Evolutionary conservation across 2,888 invertebrate genomes (phyloP), one percentile per base, ranked within the genome.

Genomic region (Campopleginae sp.): DNA sequence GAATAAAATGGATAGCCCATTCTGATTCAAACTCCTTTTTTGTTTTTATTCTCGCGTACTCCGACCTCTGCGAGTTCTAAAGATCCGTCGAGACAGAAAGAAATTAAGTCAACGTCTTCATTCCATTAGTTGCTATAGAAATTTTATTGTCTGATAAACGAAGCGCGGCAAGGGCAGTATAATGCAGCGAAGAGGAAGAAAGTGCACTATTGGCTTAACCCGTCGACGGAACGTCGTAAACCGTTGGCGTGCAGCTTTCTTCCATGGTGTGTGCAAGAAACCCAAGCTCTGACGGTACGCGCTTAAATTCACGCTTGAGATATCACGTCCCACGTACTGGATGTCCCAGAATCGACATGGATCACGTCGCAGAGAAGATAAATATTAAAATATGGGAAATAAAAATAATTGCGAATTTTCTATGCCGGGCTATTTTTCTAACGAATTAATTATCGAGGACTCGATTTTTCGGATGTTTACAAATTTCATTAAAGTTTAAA

Each of bases 221-320:
- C n/a, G 71, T 80, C 79, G 61, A 85, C 58, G 74, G 65, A 74
- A 74, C 42, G 75, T 85, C 82, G 72, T 80, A 80, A 85, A 82
- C 48, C n/a, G 19, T 54, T 33, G 48, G 51, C 66, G 48, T 46
- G 71, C 65, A 51, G 23, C 66, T 61, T 77, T 58, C 58, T 65
- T 80, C 76, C 19, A 23, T 66, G 65, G 58, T 58, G 58, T 58
- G 58, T 72, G 54, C 58, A 76, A 82, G 66, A 48, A 75, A 79
- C 31, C 75, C 17, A 12, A 27, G 51, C 71, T 48, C 38, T 17
- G 48, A 66, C 54, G 38, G 63, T 31, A 38, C 46, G 19, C 65
- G 66, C 68, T 42, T 38, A 54, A 54, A 23, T 27, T 68, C 76
- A 68, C 46, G 44, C 46, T 70, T 27, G 33, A 70, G 33, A 38